Evolutionary conservation across 2,113 vertebrate species (phyloP).

Genomic region (Brienomyrus brachyistius): DNA sequence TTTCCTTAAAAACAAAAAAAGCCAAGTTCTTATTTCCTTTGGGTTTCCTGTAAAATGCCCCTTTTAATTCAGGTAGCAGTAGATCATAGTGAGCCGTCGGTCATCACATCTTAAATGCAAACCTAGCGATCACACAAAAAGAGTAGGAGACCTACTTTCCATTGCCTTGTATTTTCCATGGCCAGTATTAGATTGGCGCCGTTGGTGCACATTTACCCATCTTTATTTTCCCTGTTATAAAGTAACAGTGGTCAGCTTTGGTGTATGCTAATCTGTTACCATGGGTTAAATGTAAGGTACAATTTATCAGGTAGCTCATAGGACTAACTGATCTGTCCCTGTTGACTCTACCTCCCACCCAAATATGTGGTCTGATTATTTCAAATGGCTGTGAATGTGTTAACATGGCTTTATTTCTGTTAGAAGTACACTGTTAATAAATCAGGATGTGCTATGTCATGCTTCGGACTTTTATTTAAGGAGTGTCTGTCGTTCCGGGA

Average conservation of each 20-base stretch:
- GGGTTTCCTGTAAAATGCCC: neutral
- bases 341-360: neutral
- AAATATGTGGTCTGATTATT: neutral
- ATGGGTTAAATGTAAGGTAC: neutral
- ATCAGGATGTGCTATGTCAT: neutral
- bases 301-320: neutral
- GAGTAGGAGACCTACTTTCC: neutral
- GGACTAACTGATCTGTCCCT: neutral
- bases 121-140: no score
- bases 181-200: neutral
- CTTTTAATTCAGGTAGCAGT: neutral
- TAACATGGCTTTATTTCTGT: neutral
- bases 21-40: neutral
- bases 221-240: neutral
- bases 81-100: neutral
- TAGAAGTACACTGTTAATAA: neutral
- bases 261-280: neutral
- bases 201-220: neutral
- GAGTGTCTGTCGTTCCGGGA: neutral
- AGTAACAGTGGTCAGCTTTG: neutral
- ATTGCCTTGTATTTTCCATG: no score
- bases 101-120: neutral
- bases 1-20: conserved; percentile 12
- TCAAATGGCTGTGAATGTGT: neutral
- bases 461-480: neutral